Base-by-base conservation (phyloP, 2,888 invertebrate species). In the Tricholauxania praeusta region DNA sequence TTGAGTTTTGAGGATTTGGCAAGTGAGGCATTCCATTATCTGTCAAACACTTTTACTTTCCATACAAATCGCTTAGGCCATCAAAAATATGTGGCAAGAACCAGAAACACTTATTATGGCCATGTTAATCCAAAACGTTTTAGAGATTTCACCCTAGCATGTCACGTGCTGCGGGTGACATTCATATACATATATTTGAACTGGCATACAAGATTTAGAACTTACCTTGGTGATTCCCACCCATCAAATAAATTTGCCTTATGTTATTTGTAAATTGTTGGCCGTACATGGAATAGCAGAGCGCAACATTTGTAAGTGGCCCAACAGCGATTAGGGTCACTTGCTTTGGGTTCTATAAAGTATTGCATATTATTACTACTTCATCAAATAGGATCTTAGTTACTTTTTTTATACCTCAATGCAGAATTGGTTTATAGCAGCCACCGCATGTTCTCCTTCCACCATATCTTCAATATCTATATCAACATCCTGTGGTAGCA, bases 251-350 rank as follows among this genome's bases (percentile, higher is more conserved):
- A 51, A 95, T 87, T 59, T 92, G 91, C 75, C 91, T 91, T 0
- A 95, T 85, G 75, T 91, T 89, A 22, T 88, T 81, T 0, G 91
- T 84, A 81, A 96, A 92, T 6, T 89, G 83, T 19, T 76, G 66
- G 0, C 92, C 90, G 79, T 93, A 93, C 80, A 94, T 84, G 80
- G 91, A 91, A 3, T 93, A 89, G 1, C 94, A 92, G 74, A 95
- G 81, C 0, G 95, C 96, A 60, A 95, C 87, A 81, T 96, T 96
- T 0, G 96, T 96, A 39, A 96, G 84, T 0, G 96, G 91, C 0
- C 93, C 96, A 32, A 95, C 84, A 52, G 92, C 90, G 10, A 93
- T 88, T 12, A 94, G 81, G 0, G 90, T 89, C 28, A 93, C 87
- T 80, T 92, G 84, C 72, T 89, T 90, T 85, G 89, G 83, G 86